Conservation (phyloP, 92 coral and sea anemone genomes). For the Pocillopora meandrina region DNA sequence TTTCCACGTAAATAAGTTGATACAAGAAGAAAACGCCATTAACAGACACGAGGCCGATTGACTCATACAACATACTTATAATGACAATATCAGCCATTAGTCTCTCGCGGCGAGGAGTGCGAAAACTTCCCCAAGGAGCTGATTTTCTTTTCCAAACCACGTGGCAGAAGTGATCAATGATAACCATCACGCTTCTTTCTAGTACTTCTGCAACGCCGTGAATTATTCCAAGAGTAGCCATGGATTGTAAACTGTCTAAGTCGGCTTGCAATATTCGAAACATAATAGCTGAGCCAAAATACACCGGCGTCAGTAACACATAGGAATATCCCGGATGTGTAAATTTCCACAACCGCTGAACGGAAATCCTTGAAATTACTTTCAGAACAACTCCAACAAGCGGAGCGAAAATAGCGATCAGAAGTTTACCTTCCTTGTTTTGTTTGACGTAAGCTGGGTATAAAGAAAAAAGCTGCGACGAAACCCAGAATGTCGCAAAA, state of each 20-base stretch:
- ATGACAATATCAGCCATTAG: conserved; percentile 43
- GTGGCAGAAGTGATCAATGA: conserved; percentile 35
- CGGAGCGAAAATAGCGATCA: conserved; percentile 21
- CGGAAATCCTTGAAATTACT: background rate
- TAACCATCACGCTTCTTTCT: conserved; percentile 33
- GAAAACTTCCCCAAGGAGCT: conserved; percentile 47
- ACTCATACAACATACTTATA: conserved; percentile 35
- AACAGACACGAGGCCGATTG: conserved; percentile 14
- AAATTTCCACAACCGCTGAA: conserved; percentile 14
- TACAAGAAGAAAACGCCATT: conserved; percentile 7
- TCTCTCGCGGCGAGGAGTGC: conserved; percentile 42
- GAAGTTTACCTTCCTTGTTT: conserved; percentile 3
- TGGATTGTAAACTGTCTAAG: conserved; percentile 8
- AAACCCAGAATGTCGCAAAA: background rate
- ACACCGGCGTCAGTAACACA: background rate
- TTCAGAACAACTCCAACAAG: background rate
- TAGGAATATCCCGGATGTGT: background rate
- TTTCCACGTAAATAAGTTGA: background rate
- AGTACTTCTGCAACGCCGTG: conserved; percentile 40
- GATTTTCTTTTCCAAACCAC: conserved; percentile 5
- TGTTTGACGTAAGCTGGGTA: background rate
- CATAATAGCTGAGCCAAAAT: background rate
- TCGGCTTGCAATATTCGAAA: background rate
- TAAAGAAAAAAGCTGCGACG: background rate
- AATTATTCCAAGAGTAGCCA: conserved; percentile 30